Evolutionary conservation across 2,113 vertebrate genomes (phyloP).

Genomic region (Grammomys dolichurus): DNA sequence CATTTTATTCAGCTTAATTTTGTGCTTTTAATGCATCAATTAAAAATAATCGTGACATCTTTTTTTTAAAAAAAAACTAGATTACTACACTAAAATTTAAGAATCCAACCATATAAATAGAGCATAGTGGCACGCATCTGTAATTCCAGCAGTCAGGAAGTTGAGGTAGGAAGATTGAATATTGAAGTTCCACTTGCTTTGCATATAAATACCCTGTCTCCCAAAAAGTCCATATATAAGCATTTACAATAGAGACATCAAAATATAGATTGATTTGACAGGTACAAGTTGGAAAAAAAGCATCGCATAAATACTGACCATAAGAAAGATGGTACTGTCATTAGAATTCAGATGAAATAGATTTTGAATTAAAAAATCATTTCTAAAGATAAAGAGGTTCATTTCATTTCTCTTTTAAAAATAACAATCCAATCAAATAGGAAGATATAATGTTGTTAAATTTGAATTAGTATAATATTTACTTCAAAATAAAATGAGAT

Average conservation of each 20-base stretch:
- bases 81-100: background rate
- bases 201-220: background rate
- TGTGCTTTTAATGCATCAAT: background rate
- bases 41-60: background rate
- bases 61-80: background rate
- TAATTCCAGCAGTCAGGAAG: background rate
- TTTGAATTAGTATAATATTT: slow-evolving; percentile 30
- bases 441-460: slow-evolving; percentile 25
- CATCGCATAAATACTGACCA: slow-evolving; percentile 48
- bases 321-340: slow-evolving; percentile 30
- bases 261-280: slow-evolving; percentile 41
- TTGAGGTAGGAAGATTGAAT: background rate
- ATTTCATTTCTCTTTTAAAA: background rate
- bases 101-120: background rate
- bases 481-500: slow-evolving; percentile 53
- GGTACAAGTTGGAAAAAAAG: slow-evolving; percentile 34
- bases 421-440: slow-evolving; percentile 31
- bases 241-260: slow-evolving; percentile 36
- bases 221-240: background rate
- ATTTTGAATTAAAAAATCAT: slow-evolving; percentile 9
- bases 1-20: background rate
- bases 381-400: background rate
- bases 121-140: background rate
- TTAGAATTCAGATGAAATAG: slow-evolving; percentile 38
- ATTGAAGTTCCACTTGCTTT: background rate